phyloP scores from a whole-genome alignment of 2,113 vertebrate species.

The Spea bombifrons region DNA sequence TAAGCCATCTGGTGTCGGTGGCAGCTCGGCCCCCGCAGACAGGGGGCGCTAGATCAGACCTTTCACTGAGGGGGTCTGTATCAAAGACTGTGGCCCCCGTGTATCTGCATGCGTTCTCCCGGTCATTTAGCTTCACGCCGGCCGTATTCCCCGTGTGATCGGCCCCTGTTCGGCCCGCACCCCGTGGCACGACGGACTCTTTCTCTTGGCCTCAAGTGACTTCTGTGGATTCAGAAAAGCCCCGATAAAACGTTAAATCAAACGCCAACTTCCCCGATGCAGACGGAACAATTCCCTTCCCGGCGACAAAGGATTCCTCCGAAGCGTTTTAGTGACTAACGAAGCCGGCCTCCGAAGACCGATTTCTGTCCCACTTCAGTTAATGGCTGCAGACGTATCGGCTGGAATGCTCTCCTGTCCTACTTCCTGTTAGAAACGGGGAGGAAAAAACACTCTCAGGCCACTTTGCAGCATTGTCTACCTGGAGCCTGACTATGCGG shows the following conservation, averaged over 20 bases:
- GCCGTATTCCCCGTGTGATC: too few species aligned
- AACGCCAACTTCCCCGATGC: slow-evolving; percentile 66
- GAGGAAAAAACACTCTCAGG: slow-evolving; percentile 58
- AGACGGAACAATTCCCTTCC: slow-evolving; percentile 65
- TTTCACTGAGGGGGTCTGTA: slow-evolving; percentile 39
- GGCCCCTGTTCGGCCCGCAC: too few species aligned
- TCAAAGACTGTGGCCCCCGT: slow-evolving; percentile 68
- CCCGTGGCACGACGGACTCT: neutral
- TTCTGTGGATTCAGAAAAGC: slow-evolving; percentile 63
- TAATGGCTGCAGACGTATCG: slow-evolving; percentile 63
- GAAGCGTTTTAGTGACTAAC: slow-evolving; percentile 71
- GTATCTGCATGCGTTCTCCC: too few species aligned
- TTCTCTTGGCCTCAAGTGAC: slow-evolving; percentile 60
- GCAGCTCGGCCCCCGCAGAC: slow-evolving; percentile 43
- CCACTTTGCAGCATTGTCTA: slow-evolving; percentile 64
- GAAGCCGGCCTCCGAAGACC: slow-evolving; percentile 71
- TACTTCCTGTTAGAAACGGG: slow-evolving; percentile 64
- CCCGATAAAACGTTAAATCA: slow-evolving; percentile 69
- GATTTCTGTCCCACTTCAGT: slow-evolving; percentile 66
- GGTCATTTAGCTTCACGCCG: too few species aligned
- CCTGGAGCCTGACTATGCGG: slow-evolving; percentile 60
- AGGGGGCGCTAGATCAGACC: neutral
- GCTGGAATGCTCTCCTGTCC: slow-evolving; percentile 66
- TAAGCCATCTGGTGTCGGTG: slow-evolving; percentile 63
- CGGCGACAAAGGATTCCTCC: slow-evolving; percentile 72